Conservation (phyloP, 2,113 vertebrate species). For the Athene cunicularia region DNA sequence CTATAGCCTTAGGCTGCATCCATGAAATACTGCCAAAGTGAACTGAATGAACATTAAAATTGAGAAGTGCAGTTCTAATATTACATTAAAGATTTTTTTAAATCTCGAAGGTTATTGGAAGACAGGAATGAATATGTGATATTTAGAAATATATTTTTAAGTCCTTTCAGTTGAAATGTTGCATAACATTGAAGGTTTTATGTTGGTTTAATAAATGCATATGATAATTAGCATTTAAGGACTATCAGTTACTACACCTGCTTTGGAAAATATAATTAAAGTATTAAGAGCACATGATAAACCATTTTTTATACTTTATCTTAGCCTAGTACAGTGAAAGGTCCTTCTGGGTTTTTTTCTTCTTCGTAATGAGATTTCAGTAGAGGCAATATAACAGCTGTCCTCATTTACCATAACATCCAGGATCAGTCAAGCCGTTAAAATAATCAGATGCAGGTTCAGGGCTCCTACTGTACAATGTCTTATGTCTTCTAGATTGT, state of each 20-base stretch:
- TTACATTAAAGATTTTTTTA: constrained; percentile 37
- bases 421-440: constrained; percentile 18
- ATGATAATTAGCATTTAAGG: constrained; percentile 29
- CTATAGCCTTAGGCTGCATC: constrained; percentile 80
- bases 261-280: constrained; percentile 30
- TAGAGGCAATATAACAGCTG: constrained; percentile 28
- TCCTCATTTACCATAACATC: constrained; percentile 49
- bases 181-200: not conserved
- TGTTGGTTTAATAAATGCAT: constrained; percentile 21
- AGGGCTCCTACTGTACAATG: constrained; percentile 42
- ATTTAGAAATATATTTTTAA: not conserved
- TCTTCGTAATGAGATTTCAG: constrained; percentile 45
- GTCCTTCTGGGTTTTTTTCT: constrained; percentile 18
- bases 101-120: constrained; percentile 41
- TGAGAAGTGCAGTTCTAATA: constrained; percentile 49
- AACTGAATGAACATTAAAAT: constrained; percentile 75
- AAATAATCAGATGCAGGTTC: constrained; percentile 46
- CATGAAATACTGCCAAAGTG: constrained; percentile 79
- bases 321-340: constrained; percentile 6
- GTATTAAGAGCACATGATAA: constrained; percentile 7
- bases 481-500: constrained; percentile 14
- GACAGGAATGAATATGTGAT: not conserved
- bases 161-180: not conserved
- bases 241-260: not conserved
- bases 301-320: constrained; percentile 17